These are phyloP conservation scores for Pogonophryne albipinna DNA, from an alignment of 2,797 vertebrate genomes.

Conservation along the genomic window DNA sequence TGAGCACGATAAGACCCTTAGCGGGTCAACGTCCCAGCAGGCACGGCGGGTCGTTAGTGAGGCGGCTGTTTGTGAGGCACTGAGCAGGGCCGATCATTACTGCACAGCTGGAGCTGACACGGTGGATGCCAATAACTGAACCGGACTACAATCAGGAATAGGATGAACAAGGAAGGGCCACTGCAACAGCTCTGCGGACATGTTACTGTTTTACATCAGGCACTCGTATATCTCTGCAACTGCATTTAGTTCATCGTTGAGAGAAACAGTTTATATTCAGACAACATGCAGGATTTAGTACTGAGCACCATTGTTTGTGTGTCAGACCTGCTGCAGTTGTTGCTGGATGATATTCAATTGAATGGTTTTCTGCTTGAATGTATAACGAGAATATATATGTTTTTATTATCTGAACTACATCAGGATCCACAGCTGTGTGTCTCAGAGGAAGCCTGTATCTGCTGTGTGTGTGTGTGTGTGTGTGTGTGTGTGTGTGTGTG, in stretches of 20 bases:
- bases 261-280: neutral
- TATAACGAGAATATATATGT: neutral
- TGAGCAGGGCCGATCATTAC: slow-evolving; percentile 64
- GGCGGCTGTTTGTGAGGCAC: slow-evolving; percentile 31
- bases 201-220: neutral
- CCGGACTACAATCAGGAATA: slow-evolving; percentile 54
- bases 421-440: neutral
- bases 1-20: neutral
- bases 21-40: slow-evolving; percentile 33
- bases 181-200: slow-evolving; percentile 45
- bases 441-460: neutral
- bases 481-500: slow-evolving; percentile 1
- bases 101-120: slow-evolving; percentile 67
- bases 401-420: neutral
- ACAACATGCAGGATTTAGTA: neutral
- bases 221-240: neutral
- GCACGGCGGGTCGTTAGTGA: slow-evolving; percentile 38
- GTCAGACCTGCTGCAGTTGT: slow-evolving; percentile 24
- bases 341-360: slow-evolving; percentile 1
- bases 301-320: neutral
- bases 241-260: neutral
- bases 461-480: neutral
- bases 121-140: slow-evolving; percentile 56
- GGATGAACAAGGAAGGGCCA: slow-evolving; percentile 54
- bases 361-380: neutral